Evolutionary conservation across 2,888 invertebrate species (phyloP), one percentile per base, ranked within the genome.

Genomic region (Ischnus inquisitorius): DNA sequence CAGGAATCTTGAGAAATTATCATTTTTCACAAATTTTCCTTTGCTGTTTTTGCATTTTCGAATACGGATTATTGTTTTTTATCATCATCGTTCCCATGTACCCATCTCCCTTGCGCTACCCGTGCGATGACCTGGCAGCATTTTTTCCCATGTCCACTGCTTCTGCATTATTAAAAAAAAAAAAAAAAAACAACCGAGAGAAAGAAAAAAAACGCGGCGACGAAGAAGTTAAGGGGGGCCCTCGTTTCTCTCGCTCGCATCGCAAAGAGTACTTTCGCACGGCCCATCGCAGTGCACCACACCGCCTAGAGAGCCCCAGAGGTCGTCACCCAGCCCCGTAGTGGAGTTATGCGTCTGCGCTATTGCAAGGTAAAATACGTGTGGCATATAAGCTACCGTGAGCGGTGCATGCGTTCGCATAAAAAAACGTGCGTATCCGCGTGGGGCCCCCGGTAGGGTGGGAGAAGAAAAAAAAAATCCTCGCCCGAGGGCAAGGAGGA

Each of bases 121-220:
- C 69, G 65, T 79, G 54, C 76, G 79, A 83, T 83, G 86, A 88
- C 86, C 87, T 82, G 79, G 79, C 83, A 72, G 86, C 85, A 86
- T 89, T 91, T 91, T 92, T 93, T 93, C 93, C 93, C 93, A 93
- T 92, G 93, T 93, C 93, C 93, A 92, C 91, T 92, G 57, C 65
- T 75, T 91, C 92, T 90, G 91, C 91, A 91, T 92, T 74, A 77
- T 69, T 76, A 92, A 93, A 92, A 92, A 92, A 92, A 89, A 68
- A 83, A 68, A 74, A 39, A 43, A 8, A 34, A 1, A 34, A n/a
- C n/a, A n/a, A n/a, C n/a, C n/a, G 12, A 34, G 3, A 4, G 46
- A 19, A 65, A 80, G 77, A 82, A 82, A 82, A 54, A 51, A 19
- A 12, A 81, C 34, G 28, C 28, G n/a, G 57, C 62, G 46, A 79